Percentiles rank a stretch among this genome's conserved stretches.
These are phyloP conservation scores for Iselma pallidipennis DNA, from an alignment of 2,888 invertebrate genomes.

Conservation along the genomic window DNA sequence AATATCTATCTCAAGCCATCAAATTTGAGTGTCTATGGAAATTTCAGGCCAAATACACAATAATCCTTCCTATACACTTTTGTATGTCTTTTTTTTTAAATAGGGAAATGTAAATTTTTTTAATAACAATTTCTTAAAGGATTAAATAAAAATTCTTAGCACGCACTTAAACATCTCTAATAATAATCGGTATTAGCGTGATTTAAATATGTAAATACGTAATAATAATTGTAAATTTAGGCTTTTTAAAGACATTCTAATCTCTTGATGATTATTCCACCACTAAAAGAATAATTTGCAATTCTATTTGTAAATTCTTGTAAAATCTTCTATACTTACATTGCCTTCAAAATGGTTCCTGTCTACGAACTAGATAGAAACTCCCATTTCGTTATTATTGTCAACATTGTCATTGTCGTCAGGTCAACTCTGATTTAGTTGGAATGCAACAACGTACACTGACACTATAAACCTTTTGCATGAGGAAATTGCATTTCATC, in stretches of 20 bases:
- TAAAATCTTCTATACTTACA: neutral
- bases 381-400: neutral
- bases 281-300: too few relatives aligned
- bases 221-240: too few relatives aligned
- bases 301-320: neutral
- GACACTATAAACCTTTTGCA: neutral
- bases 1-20: neutral
- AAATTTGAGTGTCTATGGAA: neutral
- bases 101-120: too few relatives aligned
- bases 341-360: neutral
- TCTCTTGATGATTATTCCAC: too few relatives aligned
- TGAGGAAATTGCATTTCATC: neutral
- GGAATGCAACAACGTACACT: conserved; percentile 3
- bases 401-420: conserved; percentile 1
- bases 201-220: too few relatives aligned
- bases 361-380: neutral
- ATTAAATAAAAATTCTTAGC: too few relatives aligned
- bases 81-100: too few relatives aligned
- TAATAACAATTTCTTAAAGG: too few relatives aligned
- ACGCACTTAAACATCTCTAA: too few relatives aligned
- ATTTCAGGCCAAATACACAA: neutral
- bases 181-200: too few relatives aligned
- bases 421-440: conserved; percentile 7
- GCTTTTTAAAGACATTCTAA: too few relatives aligned
- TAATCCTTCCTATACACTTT: neutral